Percentiles rank a stretch among this genome's conserved stretches.
Evolutionary conservation across 2,113 vertebrate species (phyloP).

Genomic region (Mirza zaza): DNA sequence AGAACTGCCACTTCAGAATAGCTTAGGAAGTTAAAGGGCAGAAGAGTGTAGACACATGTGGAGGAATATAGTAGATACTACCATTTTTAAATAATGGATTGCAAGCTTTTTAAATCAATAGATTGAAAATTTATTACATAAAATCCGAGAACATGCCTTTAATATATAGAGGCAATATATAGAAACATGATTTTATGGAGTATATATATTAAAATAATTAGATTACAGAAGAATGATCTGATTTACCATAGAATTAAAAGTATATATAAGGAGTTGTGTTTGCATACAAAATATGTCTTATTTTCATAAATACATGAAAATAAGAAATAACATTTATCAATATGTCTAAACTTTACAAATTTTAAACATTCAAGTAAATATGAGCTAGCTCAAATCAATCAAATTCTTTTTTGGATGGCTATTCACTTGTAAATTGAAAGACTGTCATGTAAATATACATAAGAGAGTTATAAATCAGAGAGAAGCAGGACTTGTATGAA

Average conservation of each 20-base stretch:
- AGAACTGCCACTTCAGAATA: background rate
- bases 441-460: constrained; percentile 56
- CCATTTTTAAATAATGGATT: background rate
- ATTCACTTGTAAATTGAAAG: constrained; percentile 60
- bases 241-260: constrained; percentile 53
- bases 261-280: background rate
- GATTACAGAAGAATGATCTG: background rate
- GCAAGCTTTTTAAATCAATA: background rate
- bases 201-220: constrained; percentile 11
- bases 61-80: background rate
- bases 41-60: background rate
- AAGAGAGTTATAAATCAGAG: constrained; percentile 60
- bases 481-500: constrained; percentile 62
- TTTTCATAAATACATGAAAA: constrained; percentile 45
- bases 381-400: constrained; percentile 16
- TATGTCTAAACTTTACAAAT: constrained; percentile 38
- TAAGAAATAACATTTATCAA: constrained; percentile 45
- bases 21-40: background rate
- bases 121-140: background rate
- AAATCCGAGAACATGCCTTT: background rate
- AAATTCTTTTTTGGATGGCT: constrained; percentile 8
- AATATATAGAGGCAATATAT: background rate
- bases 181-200: constrained; percentile 34
- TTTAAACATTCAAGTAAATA: constrained; percentile 51
- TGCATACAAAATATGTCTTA: constrained; percentile 25